These are phyloP conservation scores for Thymelicus sylvestris DNA, from an alignment of 2,888 invertebrate genomes.

Conservation along the genomic window DNA sequence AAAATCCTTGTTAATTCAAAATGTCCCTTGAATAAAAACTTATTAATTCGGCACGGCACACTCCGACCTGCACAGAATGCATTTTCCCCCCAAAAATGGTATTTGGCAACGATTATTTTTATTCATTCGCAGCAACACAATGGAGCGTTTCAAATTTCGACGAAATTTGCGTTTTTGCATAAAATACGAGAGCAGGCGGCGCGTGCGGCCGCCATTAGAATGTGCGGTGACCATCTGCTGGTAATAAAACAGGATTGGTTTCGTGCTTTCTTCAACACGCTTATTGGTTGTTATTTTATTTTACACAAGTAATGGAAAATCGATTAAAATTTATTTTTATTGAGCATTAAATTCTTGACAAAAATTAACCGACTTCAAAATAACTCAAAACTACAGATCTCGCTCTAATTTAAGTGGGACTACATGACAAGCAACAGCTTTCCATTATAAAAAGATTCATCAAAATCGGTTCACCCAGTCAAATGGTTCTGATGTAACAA, in stretches of 20 bases:
- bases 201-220: slow-evolving; percentile 74
- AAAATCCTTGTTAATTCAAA: slow-evolving; percentile 70
- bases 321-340: too few relatives aligned
- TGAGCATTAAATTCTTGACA: too few relatives aligned
- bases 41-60: slow-evolving; percentile 73
- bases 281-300: too few relatives aligned
- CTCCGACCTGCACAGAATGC: slow-evolving; percentile 61
- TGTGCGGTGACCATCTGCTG: slow-evolving; percentile 51
- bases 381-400: too few relatives aligned
- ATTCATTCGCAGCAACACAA: slow-evolving; percentile 73
- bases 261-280: too few relatives aligned
- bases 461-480: too few relatives aligned
- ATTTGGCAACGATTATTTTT: slow-evolving; percentile 78
- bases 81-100: slow-evolving; percentile 73
- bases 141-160: slow-evolving; percentile 83
- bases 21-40: slow-evolving; percentile 75
- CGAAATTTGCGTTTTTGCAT: slow-evolving; percentile 85
- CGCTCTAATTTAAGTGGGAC: too few relatives aligned
- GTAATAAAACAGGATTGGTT: background rate
- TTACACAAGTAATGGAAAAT: too few relatives aligned
- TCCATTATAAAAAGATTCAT: too few relatives aligned
- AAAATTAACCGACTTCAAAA: too few relatives aligned
- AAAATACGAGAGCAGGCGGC: slow-evolving; percentile 72
- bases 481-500: too few relatives aligned
- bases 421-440: too few relatives aligned